A percentile compares a stretch with the other conserved stretches of the same genome.
These are phyloP conservation scores for Monochamus alternatus DNA, from an alignment of 2,888 invertebrate genomes.

Conservation along the genomic window DNA sequence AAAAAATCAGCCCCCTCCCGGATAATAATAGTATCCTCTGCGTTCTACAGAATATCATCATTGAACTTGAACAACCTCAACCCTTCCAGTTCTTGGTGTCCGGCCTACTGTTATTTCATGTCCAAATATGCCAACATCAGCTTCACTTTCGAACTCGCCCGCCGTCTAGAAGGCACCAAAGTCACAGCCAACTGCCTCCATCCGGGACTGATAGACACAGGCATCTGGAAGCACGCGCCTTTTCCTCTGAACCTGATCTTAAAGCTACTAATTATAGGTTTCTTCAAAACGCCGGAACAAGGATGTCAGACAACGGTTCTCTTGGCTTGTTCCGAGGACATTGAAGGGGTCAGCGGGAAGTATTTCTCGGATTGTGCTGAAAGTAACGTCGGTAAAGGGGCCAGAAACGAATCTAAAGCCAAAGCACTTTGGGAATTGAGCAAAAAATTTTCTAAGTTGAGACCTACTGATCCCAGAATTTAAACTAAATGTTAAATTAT, in stretches of 20 bases:
- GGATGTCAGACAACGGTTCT: conserved; percentile 88
- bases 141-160: conserved; percentile 85
- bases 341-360: conserved; percentile 82
- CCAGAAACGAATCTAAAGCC: conserved; percentile 80
- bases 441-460: conserved; percentile 81
- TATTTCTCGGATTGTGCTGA: conserved; percentile 88
- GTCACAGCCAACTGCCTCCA: conserved; percentile 90
- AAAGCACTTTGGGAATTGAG: conserved; percentile 91
- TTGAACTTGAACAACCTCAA: conserved; percentile 86
- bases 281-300: conserved; percentile 82
- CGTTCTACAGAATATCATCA: conserved; percentile 81
- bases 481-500: conserved; percentile 62
- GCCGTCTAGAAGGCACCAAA: conserved; percentile 82
- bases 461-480: conserved; percentile 81
- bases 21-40: conserved; percentile 87
- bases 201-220: conserved; percentile 89
- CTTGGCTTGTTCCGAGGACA: conserved; percentile 83
- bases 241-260: conserved; percentile 82
- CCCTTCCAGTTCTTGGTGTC: conserved; percentile 78
- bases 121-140: conserved; percentile 90
- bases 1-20: conserved; percentile 84
- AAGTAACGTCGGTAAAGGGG: conserved; percentile 75
- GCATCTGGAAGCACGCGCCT: conserved; percentile 88
- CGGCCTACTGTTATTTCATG: conserved; percentile 83
- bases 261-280: conserved; percentile 75